Conservation (phyloP, 2,797 vertebrate genomes). For the Neomorphus geoffroyi region DNA sequence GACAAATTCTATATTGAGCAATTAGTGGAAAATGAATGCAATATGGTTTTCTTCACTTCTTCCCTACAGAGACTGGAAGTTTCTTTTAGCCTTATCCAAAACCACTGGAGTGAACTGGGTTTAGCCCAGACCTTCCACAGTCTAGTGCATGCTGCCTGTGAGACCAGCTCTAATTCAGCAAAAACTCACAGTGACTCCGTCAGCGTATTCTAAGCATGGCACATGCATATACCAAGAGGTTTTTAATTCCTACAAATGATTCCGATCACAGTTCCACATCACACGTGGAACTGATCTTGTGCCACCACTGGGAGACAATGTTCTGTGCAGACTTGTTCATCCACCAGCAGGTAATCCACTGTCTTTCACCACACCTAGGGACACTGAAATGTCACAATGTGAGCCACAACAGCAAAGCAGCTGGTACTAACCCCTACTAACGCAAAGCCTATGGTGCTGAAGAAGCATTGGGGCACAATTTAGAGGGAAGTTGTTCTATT, state of each 20-base stretch:
- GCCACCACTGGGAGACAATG: background rate
- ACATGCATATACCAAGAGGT: background rate
- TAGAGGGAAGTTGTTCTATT: background rate
- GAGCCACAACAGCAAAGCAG: background rate
- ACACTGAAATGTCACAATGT: background rate
- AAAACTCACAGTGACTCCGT: background rate
- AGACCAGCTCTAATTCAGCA: background rate
- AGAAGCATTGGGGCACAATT: rapidly evolving
- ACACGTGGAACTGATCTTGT: background rate
- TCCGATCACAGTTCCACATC: background rate
- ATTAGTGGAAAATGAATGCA: conserved; percentile 35
- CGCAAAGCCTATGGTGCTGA: background rate
- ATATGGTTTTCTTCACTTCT: background rate
- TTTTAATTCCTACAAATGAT: background rate
- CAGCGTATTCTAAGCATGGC: background rate
- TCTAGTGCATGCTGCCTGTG: background rate
- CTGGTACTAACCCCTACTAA: background rate
- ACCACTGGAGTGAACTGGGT: background rate
- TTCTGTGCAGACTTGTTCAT: background rate
- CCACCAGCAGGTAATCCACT: background rate
- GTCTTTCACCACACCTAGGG: background rate
- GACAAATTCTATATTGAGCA: conserved; percentile 4
- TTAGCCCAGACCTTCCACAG: background rate
- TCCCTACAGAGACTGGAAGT: background rate
- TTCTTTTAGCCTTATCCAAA: conserved; percentile 6